A percentile compares a stretch with the other conserved stretches of the same genome.
These are phyloP conservation scores for Drosophila barbarae DNA, from an alignment of 2,888 invertebrate species.

Conservation along the genomic window DNA sequence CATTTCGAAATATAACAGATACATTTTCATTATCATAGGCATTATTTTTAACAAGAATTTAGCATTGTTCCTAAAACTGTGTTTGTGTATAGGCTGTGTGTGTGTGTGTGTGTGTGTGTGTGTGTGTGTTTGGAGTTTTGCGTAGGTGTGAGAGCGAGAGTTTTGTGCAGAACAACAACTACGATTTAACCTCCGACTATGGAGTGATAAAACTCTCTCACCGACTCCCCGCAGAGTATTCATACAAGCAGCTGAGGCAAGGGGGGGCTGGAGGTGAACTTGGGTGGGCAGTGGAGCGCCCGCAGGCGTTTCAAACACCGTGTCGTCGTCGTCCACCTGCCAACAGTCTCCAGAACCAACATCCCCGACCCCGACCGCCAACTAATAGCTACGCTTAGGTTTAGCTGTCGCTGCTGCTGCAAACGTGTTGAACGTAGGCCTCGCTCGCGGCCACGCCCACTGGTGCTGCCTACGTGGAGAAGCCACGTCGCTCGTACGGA, in stretches of 20 bases:
- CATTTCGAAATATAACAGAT: slow-evolving; percentile 64
- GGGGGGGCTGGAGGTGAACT: slow-evolving; percentile 6
- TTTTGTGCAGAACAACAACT: slow-evolving; percentile 76
- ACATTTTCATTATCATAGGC: slow-evolving; percentile 55
- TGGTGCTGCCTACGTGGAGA: slow-evolving; percentile 69
- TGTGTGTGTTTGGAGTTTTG: slow-evolving; percentile 40
- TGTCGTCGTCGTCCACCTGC: slow-evolving; percentile 27
- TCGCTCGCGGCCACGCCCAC: slow-evolving; percentile 45
- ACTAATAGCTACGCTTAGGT: slow-evolving; percentile 72
- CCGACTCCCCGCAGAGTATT: slow-evolving; percentile 73
- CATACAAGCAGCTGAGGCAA: slow-evolving; percentile 52
- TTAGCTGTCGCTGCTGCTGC: slow-evolving; percentile 60
- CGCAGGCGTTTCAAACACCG: slow-evolving; percentile 59
- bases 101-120: slow-evolving; percentile 28
- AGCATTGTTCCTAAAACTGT: slow-evolving; percentile 53
- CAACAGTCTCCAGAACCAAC: not conserved
- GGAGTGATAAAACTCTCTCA: slow-evolving; percentile 75
- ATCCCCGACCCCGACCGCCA: slow-evolving; percentile 33
- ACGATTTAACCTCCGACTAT: slow-evolving; percentile 72
- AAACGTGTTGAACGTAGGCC: slow-evolving; percentile 51
- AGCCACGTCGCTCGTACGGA: slow-evolving; percentile 78
- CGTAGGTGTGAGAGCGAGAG: slow-evolving; percentile 64
- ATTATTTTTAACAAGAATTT: slow-evolving; percentile 72
- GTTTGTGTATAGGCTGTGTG: slow-evolving; percentile 30
- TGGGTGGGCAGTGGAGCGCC: not conserved